A percentile compares a stretch with the other conserved stretches of the same genome.
These are phyloP conservation scores for Chaetophractus vellerosus DNA, from an alignment of 2,797 vertebrate species.

Conservation along the genomic window DNA sequence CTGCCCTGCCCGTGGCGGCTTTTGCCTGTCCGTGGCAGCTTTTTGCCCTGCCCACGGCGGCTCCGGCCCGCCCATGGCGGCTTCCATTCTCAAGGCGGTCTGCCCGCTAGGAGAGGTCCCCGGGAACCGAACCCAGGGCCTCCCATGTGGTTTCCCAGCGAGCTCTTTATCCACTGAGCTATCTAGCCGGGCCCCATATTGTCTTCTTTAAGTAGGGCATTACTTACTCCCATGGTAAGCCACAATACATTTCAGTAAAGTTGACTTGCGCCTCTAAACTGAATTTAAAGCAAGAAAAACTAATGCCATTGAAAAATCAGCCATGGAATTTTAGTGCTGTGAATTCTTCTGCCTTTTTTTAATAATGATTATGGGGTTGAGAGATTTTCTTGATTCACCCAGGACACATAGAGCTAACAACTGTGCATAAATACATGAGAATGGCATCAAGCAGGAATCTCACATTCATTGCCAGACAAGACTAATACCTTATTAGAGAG, in stretches of 20 bases:
- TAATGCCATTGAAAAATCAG: neutral
- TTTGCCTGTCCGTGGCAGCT: no score
- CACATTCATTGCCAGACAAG: neutral
- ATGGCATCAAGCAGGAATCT: neutral
- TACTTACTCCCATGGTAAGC: neutral
- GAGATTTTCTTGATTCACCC: neutral
- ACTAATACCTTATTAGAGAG: neutral
- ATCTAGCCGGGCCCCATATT: no score
- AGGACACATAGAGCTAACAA: neutral
- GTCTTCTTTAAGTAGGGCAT: neutral
- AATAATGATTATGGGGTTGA: neutral
- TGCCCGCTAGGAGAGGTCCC: no score
- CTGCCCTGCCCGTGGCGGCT: no score
- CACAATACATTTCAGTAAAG: neutral
- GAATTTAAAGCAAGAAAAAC: constrained; percentile 30
- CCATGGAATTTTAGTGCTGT: neutral
- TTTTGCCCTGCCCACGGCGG: no score
- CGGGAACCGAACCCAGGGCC: no score
- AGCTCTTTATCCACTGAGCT: no score
- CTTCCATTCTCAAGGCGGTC: no score
- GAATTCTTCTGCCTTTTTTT: neutral
- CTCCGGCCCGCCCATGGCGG: no score
- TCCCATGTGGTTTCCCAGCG: no score
- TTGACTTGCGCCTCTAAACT: neutral
- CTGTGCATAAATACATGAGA: neutral